Evolutionary conservation across 2,888 invertebrate genomes (phyloP).

Genomic region (Papilio demoleus): DNA sequence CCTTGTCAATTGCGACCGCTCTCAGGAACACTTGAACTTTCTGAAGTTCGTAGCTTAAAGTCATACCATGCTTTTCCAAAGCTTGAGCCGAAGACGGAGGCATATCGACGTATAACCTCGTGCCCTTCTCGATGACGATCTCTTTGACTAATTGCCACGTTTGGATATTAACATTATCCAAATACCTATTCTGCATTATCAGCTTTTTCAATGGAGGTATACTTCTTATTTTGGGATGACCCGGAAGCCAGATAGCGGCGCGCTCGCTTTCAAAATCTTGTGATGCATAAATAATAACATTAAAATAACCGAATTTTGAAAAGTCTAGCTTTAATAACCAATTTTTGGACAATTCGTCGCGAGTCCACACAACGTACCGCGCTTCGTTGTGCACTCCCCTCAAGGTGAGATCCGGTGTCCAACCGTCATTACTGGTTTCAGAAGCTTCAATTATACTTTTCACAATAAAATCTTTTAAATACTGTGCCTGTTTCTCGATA

Average conservation of each 20-base stretch:
- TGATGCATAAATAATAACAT: constrained; percentile 68
- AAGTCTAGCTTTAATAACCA: constrained; percentile 71
- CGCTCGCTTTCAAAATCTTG: constrained; percentile 76
- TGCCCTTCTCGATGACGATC: constrained; percentile 66
- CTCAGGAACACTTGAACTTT: constrained; percentile 72
- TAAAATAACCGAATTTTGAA: constrained; percentile 58
- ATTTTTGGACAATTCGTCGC: constrained; percentile 60
- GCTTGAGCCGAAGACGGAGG: constrained; percentile 71
- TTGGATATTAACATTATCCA: constrained; percentile 62
- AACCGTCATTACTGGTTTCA: constrained; percentile 54
- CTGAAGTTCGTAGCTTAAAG: constrained; percentile 72
- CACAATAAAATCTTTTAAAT: constrained; percentile 64
- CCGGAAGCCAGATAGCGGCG: constrained; percentile 75
- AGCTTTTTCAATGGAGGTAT: constrained; percentile 69
- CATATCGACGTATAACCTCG: constrained; percentile 73
- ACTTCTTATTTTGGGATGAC: constrained; percentile 63
- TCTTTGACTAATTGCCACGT: constrained; percentile 77
- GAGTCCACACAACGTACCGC: constrained; percentile 66
- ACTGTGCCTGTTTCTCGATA: constrained; percentile 55
- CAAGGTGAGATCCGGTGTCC: constrained; percentile 67
- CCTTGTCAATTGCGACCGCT: constrained; percentile 71
- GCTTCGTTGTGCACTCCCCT: constrained; percentile 64
- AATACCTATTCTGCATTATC: constrained; percentile 65
- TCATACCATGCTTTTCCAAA: constrained; percentile 66
- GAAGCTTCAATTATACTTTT: constrained; percentile 60